phyloP scores from a whole-genome alignment of 1,140 invertebrate species.

The Anoplolepis gracilipes region DNA sequence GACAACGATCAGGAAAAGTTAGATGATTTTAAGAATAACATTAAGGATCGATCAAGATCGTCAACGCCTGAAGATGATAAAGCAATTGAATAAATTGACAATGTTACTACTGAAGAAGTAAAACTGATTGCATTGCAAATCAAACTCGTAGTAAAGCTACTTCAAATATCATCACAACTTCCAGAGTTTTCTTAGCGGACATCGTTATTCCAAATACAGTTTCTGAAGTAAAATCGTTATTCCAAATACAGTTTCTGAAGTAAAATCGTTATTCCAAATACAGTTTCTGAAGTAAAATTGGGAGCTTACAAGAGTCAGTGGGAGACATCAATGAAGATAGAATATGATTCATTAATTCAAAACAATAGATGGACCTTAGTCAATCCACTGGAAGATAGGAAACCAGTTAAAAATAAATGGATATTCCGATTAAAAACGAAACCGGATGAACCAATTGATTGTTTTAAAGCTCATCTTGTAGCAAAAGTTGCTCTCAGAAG shows the following conservation, averaged over 20 bases:
- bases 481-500: conserved; percentile 72
- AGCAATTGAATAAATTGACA: neutral
- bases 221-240: conserved; percentile 1
- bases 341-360: conserved; percentile 43
- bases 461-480: conserved; percentile 83
- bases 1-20: neutral
- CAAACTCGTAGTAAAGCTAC: neutral
- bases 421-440: conserved; percentile 65
- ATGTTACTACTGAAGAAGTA: neutral
- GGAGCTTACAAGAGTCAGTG: conserved; percentile 11
- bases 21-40: no score
- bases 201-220: neutral
- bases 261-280: neutral
- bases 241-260: conserved; percentile 13
- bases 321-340: conserved; percentile 34
- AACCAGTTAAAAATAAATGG: conserved; percentile 32
- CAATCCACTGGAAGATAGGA: neutral
- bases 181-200: neutral
- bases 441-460: conserved; percentile 67
- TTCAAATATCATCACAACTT: neutral
- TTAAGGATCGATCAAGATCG: neutral
- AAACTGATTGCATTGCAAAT: neutral
- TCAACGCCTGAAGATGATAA: neutral
- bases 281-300: conserved; percentile 25
- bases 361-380: conserved; percentile 45